Evolutionary conservation across 2,888 invertebrate species (phyloP), one percentile per base, ranked within the genome.

Genomic region (Cetonia aurata): DNA sequence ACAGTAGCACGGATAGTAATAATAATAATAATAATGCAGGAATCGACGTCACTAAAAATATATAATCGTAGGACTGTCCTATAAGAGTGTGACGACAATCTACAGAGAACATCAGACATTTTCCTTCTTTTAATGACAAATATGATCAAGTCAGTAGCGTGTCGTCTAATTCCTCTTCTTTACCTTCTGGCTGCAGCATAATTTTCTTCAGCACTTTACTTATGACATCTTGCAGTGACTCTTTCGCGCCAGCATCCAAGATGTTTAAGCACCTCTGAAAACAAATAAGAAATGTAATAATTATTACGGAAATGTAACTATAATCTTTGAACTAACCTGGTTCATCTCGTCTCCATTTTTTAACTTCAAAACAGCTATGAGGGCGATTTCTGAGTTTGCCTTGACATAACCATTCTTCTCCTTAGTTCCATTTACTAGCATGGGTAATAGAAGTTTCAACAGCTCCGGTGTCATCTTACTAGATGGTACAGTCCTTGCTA

Each of bases 401-500:
- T 96, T 94, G 50, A 99, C 98, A 82, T 95, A 94, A 57, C 95
- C 92, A 86, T 98, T 98, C 87, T 98, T 98, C 86, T 99, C 99
- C 87, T 98, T 98, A 71, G 98, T 97, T 74, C 99, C 99, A 86
- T 98, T 99, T 65, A 99, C 98, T 77, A 99, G 87, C 86, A 95
- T 94, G 0, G 98, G 97, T 75, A 98, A 87, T 74, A 96, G 86
- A 62, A 91, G 86, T 81, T 91, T 93, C 75, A 95, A 87, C 75
- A 95, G 85, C 77, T 94, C 93, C 0, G 89, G 86, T 41, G 90
- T 86, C 83, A 90, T 87, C 76, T 89, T 88, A 71, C 89, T 88
- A 6, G 87, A 85, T 69, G 87, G 85, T 74, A 90, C 86, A 70
- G 85, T 87, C 80, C 91, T 90, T 1, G 94, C 93, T 74, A 96